Conservation (phyloP, 2,113 vertebrate species). For the Pedionomus torquatus region DNA sequence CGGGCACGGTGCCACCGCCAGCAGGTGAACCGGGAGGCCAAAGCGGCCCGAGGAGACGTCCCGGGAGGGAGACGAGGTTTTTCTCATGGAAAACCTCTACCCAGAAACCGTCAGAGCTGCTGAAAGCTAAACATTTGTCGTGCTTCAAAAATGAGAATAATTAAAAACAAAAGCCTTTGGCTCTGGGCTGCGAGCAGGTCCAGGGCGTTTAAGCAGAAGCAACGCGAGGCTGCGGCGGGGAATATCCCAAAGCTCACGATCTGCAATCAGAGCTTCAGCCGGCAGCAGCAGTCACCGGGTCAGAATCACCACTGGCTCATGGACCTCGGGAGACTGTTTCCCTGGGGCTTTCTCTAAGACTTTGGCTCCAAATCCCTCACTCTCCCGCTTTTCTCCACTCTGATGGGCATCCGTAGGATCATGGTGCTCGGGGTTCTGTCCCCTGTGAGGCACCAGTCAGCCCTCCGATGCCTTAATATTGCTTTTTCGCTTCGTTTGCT, state of each 20-base stretch:
- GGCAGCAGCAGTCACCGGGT: not conserved
- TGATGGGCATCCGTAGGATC: fast-evolving
- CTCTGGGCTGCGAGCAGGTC: fast-evolving
- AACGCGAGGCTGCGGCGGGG: not conserved
- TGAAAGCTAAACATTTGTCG: not conserved
- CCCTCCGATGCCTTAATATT: not conserved
- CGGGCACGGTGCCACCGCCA: not conserved
- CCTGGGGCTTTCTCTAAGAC: not conserved
- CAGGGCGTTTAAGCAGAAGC: not conserved
- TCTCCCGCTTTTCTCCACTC: not conserved
- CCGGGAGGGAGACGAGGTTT: too few relatives aligned
- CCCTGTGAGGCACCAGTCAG: not conserved
- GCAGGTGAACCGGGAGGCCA: not conserved
- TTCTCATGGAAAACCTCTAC: not conserved
- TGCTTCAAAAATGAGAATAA: not conserved
- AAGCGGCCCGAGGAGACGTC: not conserved
- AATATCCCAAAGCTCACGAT: not conserved
- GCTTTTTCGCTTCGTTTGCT: not conserved
- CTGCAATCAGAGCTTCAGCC: not conserved
- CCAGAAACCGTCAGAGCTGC: not conserved
- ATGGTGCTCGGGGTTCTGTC: not conserved
- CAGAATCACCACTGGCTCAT: not conserved
- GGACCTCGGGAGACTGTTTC: not conserved
- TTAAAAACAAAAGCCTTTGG: not conserved
- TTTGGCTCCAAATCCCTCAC: not conserved